These are phyloP conservation scores for Tenrec ecaudatus DNA, from an alignment of 2,113 vertebrate genomes.

Conservation along the genomic window DNA sequence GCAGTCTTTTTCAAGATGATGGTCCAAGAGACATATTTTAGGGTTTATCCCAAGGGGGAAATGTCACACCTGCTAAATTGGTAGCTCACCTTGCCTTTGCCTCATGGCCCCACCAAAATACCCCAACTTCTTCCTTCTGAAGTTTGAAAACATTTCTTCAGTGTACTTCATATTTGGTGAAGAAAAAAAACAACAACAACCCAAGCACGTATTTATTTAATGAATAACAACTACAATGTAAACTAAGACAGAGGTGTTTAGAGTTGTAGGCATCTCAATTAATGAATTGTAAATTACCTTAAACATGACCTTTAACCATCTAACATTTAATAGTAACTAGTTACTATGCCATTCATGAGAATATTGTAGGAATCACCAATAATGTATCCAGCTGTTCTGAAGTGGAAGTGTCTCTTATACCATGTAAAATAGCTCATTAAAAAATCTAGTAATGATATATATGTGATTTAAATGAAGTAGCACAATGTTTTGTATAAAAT, in stretches of 20 bases:
- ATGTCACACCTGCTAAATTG: neutral
- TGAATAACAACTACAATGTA: slow-evolving; percentile 1
- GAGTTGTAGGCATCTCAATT: neutral
- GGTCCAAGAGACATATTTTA: neutral
- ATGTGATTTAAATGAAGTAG: slow-evolving; percentile 35
- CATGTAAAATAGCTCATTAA: neutral
- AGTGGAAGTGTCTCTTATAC: slow-evolving; percentile 23
- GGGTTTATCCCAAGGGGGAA: neutral
- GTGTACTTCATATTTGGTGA: neutral
- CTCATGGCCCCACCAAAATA: neutral
- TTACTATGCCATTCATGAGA: neutral
- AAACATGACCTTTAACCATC: neutral
- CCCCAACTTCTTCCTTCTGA: slow-evolving; percentile 22
- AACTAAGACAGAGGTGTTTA: neutral
- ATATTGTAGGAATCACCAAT: slow-evolving; percentile 5
- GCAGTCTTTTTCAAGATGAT: neutral
- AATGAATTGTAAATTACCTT: neutral
- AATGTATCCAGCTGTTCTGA: neutral
- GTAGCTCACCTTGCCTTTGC: neutral
- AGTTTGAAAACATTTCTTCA: slow-evolving; percentile 34
- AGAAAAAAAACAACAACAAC: too few relatives aligned
- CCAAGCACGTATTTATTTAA: neutral
- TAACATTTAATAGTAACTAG: neutral
- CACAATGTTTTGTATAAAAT: slow-evolving; percentile 56
- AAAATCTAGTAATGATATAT: slow-evolving; percentile 25